Evolutionary conservation across 2,797 vertebrate species (phyloP).

Genomic region (Acrocephalus scirpaceus): DNA sequence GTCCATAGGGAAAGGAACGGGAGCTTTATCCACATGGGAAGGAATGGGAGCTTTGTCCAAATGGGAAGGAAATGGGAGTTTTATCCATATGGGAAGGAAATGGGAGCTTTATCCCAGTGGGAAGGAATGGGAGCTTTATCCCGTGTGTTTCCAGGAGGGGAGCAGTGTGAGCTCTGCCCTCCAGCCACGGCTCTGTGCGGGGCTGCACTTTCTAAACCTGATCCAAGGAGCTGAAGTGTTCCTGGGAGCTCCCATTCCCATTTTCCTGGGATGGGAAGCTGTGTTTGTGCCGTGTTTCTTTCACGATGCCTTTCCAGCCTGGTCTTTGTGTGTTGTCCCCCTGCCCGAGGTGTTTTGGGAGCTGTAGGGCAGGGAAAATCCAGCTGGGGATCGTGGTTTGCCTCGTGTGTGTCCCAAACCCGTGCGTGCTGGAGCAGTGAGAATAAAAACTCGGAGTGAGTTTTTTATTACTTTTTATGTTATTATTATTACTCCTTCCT

Average conservation of each 20-base stretch:
- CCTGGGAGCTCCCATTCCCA: background rate
- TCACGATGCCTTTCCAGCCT: background rate
- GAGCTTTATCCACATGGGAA: no score
- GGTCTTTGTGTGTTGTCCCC: background rate
- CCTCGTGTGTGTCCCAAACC: background rate
- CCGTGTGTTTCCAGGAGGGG: background rate
- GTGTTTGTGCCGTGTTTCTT: background rate
- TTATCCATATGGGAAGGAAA: background rate
- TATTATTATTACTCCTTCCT: no score
- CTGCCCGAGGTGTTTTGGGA: background rate
- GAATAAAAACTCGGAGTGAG: slow-evolving; percentile 1
- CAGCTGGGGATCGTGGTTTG: background rate
- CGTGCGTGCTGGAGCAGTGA: background rate
- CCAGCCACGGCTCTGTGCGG: background rate
- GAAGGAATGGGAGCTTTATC: background rate
- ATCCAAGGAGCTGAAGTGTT: background rate
- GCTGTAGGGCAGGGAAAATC: background rate
- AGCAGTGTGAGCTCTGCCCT: background rate
- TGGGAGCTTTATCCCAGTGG: background rate
- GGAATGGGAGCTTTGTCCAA: accelerated
- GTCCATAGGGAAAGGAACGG: background rate
- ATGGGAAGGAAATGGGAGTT: accelerated
- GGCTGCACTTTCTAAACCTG: background rate
- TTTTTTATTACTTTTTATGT: no score
- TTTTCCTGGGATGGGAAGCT: background rate